Base-by-base conservation (phyloP, 2,113 vertebrate genomes). In the Labeo catla region DNA sequence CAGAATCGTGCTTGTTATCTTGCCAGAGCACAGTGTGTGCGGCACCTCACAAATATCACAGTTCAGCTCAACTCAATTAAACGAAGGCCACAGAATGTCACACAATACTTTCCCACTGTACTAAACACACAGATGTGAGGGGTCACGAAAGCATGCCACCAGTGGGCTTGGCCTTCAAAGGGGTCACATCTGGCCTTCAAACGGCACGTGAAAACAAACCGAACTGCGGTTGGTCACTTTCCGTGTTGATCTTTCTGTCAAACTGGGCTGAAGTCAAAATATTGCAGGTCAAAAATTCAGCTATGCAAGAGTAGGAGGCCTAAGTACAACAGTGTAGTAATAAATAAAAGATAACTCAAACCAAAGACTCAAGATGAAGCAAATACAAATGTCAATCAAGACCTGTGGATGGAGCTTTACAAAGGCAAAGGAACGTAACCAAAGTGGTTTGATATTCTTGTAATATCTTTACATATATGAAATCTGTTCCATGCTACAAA, bases 11-110 rank as follows among this genome's bases (percentile, higher is more conserved):
- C 68, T 72, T 23, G 57, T 45, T 21, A 72, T 82, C 81, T n/a
- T 39, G 43, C 77, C 66, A 73, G 63, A 76, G 70, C 45, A n/a
- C 77, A 74, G 77, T 68, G 73, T 84, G 54, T 66, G 23, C 57
- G 78, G 63, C 66, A n/a, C 65, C 84, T 90, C 83, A 61, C 91
- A 92, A 94, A 92, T 91, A 89, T 90, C 89, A 87, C 84, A 89
- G 88, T 73, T 84, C 84, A 50, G 74, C 91, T 92, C 47, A 91
- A 92, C 79, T 91, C 89, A 90, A 86, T 87, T 88, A 86, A 80
- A 85, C 73, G 21, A 36, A 86, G 85, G 90, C 73, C 89, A 86
- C 43, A 84, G 92, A 91, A 91, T 85, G 86, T 90, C 91, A 90
- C 89, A 90, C 89, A 86, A 83, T 90, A 84, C 73, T 54, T 84